Evolutionary conservation across 2,888 invertebrate species (phyloP).

Genomic region (Hydrotaea cyrtoneurina): DNA sequence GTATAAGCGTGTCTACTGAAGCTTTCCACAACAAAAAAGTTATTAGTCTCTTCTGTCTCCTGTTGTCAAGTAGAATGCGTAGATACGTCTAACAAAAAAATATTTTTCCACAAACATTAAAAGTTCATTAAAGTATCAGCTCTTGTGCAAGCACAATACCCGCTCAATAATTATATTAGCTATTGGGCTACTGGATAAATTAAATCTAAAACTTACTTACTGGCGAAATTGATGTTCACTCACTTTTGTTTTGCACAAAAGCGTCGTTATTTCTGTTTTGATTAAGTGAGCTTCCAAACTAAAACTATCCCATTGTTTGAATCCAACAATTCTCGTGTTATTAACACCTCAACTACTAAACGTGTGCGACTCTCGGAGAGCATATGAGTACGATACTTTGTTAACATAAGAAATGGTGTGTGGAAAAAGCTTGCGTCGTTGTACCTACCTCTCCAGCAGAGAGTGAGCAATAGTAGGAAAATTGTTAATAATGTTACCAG

Average conservation of each 20-base stretch:
- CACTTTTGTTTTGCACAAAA: conserved; percentile 34
- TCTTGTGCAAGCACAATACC: not conserved
- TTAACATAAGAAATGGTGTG: not conserved
- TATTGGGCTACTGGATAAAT: no score
- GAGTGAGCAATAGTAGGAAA: not conserved
- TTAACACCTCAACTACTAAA: not conserved
- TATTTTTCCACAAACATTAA: not conserved
- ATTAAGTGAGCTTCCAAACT: conserved; percentile 39
- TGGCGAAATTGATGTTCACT: not conserved
- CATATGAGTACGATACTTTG: not conserved
- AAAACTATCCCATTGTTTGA: conserved; percentile 27
- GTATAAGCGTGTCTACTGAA: no score
- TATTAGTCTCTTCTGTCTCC: not conserved
- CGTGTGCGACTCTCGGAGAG: not conserved
- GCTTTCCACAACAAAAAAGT: not conserved
- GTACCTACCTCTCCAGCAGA: no score
- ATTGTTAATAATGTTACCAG: not conserved
- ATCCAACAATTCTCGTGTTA: not conserved
- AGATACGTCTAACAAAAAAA: not conserved
- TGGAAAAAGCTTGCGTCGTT: not conserved
- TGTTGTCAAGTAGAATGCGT: not conserved
- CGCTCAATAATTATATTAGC: not conserved
- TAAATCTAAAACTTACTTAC: not conserved
- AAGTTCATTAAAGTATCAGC: not conserved
- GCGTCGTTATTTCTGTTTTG: conserved; percentile 20